A percentile compares a stretch with the other conserved stretches of the same genome.
phyloP scores from a whole-genome alignment of 2,888 invertebrate species.

The Apotomis capreana region DNA sequence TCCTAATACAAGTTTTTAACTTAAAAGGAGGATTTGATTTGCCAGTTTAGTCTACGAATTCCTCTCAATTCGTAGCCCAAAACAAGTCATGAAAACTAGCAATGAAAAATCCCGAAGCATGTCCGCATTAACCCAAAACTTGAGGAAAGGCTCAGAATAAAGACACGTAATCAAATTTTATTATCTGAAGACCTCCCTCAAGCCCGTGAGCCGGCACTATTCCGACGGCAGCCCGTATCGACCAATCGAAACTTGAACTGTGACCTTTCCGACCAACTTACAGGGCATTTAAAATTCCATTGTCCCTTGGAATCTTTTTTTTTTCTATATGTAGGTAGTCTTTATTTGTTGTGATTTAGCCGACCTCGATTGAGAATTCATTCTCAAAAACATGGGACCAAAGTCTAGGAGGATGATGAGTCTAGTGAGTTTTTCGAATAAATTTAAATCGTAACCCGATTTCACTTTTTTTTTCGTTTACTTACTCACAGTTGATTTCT shows the following conservation, averaged over 20 bases:
- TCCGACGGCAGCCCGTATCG: conserved; percentile 63
- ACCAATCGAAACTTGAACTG: conserved; percentile 67
- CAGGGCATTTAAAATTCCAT: conserved; percentile 54
- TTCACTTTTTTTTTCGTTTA: too few species aligned
- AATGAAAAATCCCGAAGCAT: not conserved
- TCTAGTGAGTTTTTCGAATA: too few species aligned
- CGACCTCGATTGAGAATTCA: too few species aligned
- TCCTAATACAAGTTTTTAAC: too few species aligned
- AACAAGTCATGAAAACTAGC: not conserved
- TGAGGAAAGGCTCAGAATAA: conserved; percentile 53
- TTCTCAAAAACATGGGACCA: too few species aligned
- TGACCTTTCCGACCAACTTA: conserved; percentile 65
- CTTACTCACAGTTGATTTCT: too few species aligned
- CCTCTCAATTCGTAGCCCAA: not conserved
- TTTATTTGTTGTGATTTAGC: too few species aligned
- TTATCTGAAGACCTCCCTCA: conserved; percentile 48
- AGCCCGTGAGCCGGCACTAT: conserved; percentile 46
- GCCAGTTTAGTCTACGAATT: too few species aligned
- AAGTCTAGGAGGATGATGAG: too few species aligned
- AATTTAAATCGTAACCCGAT: too few species aligned
- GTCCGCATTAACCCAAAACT: conserved; percentile 1
- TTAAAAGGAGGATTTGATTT: too few species aligned
- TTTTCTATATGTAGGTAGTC: not conserved
- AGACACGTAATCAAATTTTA: conserved; percentile 60
- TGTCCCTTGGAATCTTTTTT: conserved; percentile 20